Evolutionary conservation across 2,113 vertebrate species (phyloP).

Genomic region (Albula goreensis): DNA sequence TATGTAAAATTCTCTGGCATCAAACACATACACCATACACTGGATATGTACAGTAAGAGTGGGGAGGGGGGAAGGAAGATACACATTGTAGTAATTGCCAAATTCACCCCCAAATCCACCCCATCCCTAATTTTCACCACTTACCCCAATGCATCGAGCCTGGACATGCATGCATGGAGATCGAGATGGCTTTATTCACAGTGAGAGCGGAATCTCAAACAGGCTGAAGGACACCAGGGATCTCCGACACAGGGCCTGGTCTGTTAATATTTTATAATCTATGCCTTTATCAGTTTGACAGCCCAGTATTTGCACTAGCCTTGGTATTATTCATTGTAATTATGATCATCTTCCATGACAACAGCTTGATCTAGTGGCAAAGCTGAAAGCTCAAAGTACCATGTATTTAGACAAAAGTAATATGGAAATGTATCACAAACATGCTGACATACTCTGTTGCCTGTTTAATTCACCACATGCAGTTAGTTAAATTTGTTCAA

Average conservation of each 20-base stretch:
- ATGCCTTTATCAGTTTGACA: slow-evolving; percentile 15
- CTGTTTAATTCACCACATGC: background rate
- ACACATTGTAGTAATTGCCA: background rate
- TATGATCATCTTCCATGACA: background rate
- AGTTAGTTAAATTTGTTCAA: background rate
- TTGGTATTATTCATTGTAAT: slow-evolving; percentile 5
- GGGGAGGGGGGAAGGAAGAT: background rate
- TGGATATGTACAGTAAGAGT: background rate
- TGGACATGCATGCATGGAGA: slow-evolving; percentile 22
- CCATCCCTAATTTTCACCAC: slow-evolving; percentile 1
- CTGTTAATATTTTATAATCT: slow-evolving; percentile 31
- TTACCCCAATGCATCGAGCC: background rate
- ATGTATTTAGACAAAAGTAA: background rate
- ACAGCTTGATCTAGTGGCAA: background rate
- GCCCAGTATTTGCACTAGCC: background rate
- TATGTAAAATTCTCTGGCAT: background rate
- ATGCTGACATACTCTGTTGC: no score
- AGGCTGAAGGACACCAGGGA: slow-evolving; percentile 19
- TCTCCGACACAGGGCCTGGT: background rate
- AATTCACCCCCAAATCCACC: background rate
- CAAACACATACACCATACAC: background rate
- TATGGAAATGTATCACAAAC: background rate
- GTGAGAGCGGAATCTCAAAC: slow-evolving; percentile 12
- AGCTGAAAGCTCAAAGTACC: background rate
- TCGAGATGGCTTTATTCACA: slow-evolving; percentile 29